These are phyloP conservation scores for Numenius phaeopus DNA, from an alignment of 2,797 vertebrate genomes.

Conservation along the genomic window DNA sequence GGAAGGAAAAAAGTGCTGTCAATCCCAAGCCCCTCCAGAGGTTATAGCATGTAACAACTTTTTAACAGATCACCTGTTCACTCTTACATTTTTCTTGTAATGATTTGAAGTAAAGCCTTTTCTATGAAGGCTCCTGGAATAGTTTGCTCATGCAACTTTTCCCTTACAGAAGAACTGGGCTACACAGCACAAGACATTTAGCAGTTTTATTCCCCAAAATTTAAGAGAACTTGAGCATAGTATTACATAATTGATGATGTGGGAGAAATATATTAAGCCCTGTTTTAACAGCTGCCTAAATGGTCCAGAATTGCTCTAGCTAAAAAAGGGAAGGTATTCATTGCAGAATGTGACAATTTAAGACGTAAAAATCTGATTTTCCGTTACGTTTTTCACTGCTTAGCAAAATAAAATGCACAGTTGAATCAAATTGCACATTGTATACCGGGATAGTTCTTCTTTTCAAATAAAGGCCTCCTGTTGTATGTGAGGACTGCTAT, in stretches of 20 bases:
- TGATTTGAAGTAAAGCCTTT: not conserved
- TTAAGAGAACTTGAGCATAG: not conserved
- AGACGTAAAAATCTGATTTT: not conserved
- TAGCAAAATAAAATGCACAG: not conserved
- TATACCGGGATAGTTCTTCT: not conserved
- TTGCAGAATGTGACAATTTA: not conserved
- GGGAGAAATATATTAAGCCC: not conserved
- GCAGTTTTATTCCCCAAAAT: not conserved
- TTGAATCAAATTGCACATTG: not conserved
- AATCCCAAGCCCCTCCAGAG: not conserved
- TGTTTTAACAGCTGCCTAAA: constrained; percentile 13
- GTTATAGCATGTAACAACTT: not conserved
- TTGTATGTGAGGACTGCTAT: not conserved
- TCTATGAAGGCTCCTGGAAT: not conserved
- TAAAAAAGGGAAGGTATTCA: not conserved
- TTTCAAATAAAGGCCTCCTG: not conserved
- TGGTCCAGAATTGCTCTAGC: not conserved
- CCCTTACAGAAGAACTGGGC: not conserved
- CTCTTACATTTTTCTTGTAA: not conserved
- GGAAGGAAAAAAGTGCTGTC: not conserved
- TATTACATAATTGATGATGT: not conserved
- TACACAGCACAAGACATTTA: not conserved
- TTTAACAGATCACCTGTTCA: not conserved
- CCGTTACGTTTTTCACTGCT: not conserved
- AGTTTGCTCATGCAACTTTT: not conserved